phyloP scores from a whole-genome alignment of 1,140 invertebrate genomes.

The Mycetomoellerius zeteki region DNA sequence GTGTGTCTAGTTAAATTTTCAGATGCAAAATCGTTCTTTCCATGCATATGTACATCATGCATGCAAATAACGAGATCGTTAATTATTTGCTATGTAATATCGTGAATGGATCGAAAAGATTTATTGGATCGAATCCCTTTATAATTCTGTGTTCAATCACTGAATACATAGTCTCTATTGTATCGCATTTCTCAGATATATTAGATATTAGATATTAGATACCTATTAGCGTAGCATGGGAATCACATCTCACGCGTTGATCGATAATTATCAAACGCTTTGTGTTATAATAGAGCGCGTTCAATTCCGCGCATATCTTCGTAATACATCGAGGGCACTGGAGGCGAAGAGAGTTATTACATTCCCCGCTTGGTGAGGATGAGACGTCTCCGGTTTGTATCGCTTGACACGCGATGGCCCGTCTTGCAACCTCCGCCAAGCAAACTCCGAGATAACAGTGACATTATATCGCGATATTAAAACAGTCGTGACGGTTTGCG shows the following conservation, averaged over 20 bases:
- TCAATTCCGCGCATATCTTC: slow-evolving; percentile 15
- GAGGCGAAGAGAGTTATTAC: slow-evolving; percentile 40
- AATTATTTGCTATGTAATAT: slow-evolving; percentile 5
- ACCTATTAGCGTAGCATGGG: background rate
- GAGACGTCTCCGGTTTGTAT: slow-evolving; percentile 25
- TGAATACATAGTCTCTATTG: background rate
- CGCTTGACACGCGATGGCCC: slow-evolving; percentile 24
- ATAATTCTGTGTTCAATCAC: no score
- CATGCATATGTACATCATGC: no score
- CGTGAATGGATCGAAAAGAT: background rate
- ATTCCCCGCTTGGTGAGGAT: background rate
- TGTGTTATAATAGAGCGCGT: background rate
- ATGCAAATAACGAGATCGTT: background rate
- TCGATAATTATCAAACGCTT: slow-evolving; percentile 41
- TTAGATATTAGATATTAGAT: slow-evolving; percentile 1
- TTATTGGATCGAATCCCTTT: slow-evolving; percentile 4
- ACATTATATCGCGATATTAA: slow-evolving; percentile 45
- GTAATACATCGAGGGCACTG: background rate
- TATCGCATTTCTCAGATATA: background rate
- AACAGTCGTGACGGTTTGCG: slow-evolving; percentile 20
- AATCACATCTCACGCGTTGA: slow-evolving; percentile 17
- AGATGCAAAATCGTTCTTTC: no score
- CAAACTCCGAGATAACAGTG: slow-evolving; percentile 4
- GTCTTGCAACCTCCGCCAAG: background rate
- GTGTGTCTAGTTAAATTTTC: no score